phyloP scores from a whole-genome alignment of 2,888 invertebrate genomes.

The Drosophila lacicola region DNA sequence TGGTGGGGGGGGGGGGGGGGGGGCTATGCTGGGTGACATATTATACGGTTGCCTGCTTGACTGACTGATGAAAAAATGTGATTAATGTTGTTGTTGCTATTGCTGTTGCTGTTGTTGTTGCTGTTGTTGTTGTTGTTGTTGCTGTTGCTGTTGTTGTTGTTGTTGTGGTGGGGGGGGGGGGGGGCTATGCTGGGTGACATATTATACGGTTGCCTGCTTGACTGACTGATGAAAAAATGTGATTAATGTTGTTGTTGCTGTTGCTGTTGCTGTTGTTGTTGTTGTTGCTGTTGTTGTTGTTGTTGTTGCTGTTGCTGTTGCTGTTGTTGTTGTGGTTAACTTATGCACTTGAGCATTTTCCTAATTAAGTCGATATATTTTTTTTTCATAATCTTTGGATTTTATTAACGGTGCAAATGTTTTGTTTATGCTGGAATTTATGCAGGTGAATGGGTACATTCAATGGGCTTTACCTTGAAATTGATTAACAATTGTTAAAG shows the following conservation, averaged over 20 bases:
- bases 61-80: slow-evolving; percentile 61
- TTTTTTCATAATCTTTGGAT: slow-evolving; percentile 23
- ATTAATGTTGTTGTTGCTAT: slow-evolving; percentile 35
- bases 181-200: slow-evolving; percentile 28
- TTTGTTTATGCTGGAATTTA: slow-evolving; percentile 38
- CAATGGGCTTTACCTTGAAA: slow-evolving; percentile 34
- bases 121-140: slow-evolving; percentile 14
- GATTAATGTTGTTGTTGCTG: slow-evolving; percentile 36
- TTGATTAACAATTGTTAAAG: neutral
- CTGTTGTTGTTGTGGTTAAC: slow-evolving; percentile 8
- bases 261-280: slow-evolving; percentile 17
- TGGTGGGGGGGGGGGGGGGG: neutral
- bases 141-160: no score
- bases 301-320: neutral
- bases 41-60: slow-evolving; percentile 32
- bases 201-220: slow-evolving; percentile 34
- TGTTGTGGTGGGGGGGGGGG: neutral
- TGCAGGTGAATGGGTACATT: slow-evolving; percentile 45
- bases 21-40: slow-evolving; percentile 31
- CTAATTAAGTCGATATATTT: slow-evolving; percentile 64
- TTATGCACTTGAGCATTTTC: slow-evolving; percentile 71
- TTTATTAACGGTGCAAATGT: slow-evolving; percentile 13
- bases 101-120: slow-evolving; percentile 15
- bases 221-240: slow-evolving; percentile 60
- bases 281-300: slow-evolving; percentile 13